Percentiles rank a stretch among this genome's conserved stretches.
These are phyloP conservation scores for Ypsolopha sequella DNA, from an alignment of 2,888 invertebrate genomes.

Conservation along the genomic window DNA sequence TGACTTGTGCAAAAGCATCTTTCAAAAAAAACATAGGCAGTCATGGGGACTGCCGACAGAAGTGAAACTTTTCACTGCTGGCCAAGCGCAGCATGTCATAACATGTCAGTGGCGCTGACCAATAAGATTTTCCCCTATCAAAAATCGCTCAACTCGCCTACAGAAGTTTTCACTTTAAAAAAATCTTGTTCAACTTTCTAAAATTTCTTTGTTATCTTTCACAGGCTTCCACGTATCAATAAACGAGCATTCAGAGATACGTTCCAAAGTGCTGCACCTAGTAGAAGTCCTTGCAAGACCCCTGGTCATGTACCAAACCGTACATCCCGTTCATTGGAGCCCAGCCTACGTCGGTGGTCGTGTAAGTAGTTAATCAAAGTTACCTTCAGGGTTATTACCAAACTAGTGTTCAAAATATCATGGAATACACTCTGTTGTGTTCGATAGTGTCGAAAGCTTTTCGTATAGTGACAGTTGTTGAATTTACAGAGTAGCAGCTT, in stretches of 20 bases:
- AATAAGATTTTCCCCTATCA: too few species aligned
- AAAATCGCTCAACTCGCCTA: too few species aligned
- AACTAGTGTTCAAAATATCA: background rate
- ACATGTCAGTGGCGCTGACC: too few species aligned
- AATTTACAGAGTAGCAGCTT: constrained; percentile 74
- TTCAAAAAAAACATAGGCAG: too few species aligned
- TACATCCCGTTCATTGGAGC: constrained; percentile 96
- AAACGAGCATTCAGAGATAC: constrained; percentile 88
- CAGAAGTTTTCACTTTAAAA: too few species aligned
- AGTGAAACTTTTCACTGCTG: too few species aligned
- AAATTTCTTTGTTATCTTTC: background rate
- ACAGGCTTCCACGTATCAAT: constrained; percentile 92
- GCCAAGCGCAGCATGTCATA: too few species aligned
- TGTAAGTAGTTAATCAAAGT: constrained; percentile 51
- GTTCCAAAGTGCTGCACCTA: constrained; percentile 93
- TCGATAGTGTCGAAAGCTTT: too few species aligned
- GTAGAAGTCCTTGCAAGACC: constrained; percentile 96
- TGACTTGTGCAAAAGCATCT: too few species aligned
- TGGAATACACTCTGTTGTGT: background rate
- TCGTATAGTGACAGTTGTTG: background rate
- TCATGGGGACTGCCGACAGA: too few species aligned
- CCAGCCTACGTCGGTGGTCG: constrained; percentile 89
- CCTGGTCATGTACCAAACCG: constrained; percentile 93
- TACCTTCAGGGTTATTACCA: constrained; percentile 8
- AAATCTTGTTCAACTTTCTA: too few species aligned